phyloP scores from a whole-genome alignment of 1,140 invertebrate species.

The Cyphomyrmex costatus region DNA sequence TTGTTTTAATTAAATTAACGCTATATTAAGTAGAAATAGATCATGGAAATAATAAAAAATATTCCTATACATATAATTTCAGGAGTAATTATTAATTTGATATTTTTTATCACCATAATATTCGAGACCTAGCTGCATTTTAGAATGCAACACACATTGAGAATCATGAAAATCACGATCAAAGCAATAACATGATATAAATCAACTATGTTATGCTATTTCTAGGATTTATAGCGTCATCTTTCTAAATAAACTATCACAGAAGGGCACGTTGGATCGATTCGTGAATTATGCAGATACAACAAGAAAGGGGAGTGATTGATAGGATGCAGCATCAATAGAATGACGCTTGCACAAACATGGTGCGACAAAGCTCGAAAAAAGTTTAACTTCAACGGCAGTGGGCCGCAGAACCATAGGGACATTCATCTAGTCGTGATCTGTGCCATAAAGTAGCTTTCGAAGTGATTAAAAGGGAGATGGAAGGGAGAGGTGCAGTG shows the following conservation, averaged over 20 bases:
- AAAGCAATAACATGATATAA: background rate
- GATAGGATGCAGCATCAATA: constrained; percentile 47
- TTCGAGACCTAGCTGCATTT: background rate
- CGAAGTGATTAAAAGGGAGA: constrained; percentile 69
- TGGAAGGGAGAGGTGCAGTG: background rate
- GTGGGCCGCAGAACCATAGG: constrained; percentile 55
- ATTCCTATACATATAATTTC: no score
- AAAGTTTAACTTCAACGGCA: constrained; percentile 47
- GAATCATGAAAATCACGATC: background rate
- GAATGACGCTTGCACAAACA: constrained; percentile 59
- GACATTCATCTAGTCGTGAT: constrained; percentile 21
- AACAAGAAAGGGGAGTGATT: constrained; percentile 33
- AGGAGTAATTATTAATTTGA: background rate
- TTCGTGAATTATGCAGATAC: constrained; percentile 61
- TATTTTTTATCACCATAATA: background rate
- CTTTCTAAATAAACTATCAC: constrained; percentile 55
- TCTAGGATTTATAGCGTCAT: constrained; percentile 25
- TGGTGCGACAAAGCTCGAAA: constrained; percentile 40
- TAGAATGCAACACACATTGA: background rate
- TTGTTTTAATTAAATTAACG: no score
- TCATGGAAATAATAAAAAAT: no score
- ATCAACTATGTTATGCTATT: background rate
- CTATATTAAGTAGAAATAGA: no score
- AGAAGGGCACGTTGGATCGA: constrained; percentile 27
- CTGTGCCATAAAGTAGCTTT: constrained; percentile 76